Evolutionary conservation across 2,888 invertebrate species (phyloP), one percentile per base, ranked within the genome.

Genomic region (Oscheius myriophilus): DNA sequence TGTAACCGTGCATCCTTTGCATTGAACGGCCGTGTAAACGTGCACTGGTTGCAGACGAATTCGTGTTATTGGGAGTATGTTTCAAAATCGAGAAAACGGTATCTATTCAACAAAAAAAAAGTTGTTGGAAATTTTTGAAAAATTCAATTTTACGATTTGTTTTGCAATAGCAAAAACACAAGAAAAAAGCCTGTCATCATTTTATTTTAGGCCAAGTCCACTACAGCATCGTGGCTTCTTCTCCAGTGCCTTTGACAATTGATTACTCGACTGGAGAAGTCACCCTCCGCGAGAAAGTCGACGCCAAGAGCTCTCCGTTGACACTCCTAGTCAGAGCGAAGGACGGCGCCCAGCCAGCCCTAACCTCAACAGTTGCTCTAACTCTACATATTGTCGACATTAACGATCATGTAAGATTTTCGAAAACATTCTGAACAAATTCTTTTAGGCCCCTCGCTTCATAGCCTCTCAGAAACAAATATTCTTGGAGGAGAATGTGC

Each of bases 221-320:
- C 57, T 96, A 94, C 88, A 93, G 93, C 16, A 94, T 97, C 79
- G 95, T 96, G 78, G 94, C 96, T 11, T 95, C 96, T 26, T 96
- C 96, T 1, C 70, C 76, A 11, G 70, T 94, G 84, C 76, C 75
- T n/a, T 96, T 98, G 87, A 92, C 93, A 1, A 95, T 98, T 45
- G 96, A 97, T 88, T 93, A 93, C 66, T 90, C 93, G 82, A 93
- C 92, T 69, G 97, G 97, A 0, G 93, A 95, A 86, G 78, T 85
- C 39, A 81, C 82, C 12, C 71, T 85, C 18, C 67, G 81, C 11
- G 72, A 75, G 25, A 65, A 69, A 52, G 73, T 82, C 23, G 78
- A 78, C 55, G 81, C 83, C 9, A 75, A 76, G 41, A 76, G 78
- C 52, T 75, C 81, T 7, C 82, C 84, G n/a, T 54, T 80, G 12